Percentiles rank a stretch among this genome's conserved stretches.
Conservation (phyloP, 2,797 vertebrate species). For the Benthosema pterotum region DNA sequence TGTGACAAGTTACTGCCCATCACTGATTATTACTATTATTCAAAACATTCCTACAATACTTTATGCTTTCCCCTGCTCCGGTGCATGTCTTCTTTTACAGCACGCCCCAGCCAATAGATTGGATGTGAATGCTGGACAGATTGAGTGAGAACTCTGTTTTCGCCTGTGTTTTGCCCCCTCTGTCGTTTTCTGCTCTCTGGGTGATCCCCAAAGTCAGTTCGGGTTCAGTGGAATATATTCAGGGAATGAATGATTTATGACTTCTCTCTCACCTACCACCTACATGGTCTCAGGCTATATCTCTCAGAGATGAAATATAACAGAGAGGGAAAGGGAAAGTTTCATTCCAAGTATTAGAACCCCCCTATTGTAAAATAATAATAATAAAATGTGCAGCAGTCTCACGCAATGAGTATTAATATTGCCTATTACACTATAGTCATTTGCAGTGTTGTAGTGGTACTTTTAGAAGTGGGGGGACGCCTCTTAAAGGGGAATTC, state of each 20-base stretch:
- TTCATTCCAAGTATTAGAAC: too few relatives aligned
- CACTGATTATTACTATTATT: too few relatives aligned
- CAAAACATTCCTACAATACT: too few relatives aligned
- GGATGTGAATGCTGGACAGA: conserved; percentile 33
- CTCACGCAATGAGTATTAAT: too few relatives aligned
- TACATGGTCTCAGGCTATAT: conserved; percentile 23
- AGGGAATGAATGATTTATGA: conserved; percentile 59
- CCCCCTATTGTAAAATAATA: too few relatives aligned
- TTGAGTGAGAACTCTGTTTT: conserved; percentile 25
- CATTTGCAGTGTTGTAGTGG: too few relatives aligned
- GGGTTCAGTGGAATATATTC: conserved; percentile 48
- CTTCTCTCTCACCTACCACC: conserved; percentile 19
- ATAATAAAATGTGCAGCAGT: too few relatives aligned
- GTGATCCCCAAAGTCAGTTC: conserved; percentile 27
- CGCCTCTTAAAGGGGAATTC: too few relatives aligned
- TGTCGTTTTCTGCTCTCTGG: background rate
- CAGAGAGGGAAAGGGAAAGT: too few relatives aligned
- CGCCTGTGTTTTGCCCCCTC: background rate
- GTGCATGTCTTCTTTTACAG: conserved; percentile 41
- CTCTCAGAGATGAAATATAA: conserved; percentile 7
- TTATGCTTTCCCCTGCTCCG: conserved; percentile 5
- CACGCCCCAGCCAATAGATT: conserved; percentile 50
- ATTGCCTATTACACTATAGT: too few relatives aligned
- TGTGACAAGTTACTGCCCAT: too few relatives aligned
- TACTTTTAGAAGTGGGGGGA: too few relatives aligned